Base-by-base conservation (phyloP, 2,113 vertebrate species). In the Boulengerochromis microlepis region DNA sequence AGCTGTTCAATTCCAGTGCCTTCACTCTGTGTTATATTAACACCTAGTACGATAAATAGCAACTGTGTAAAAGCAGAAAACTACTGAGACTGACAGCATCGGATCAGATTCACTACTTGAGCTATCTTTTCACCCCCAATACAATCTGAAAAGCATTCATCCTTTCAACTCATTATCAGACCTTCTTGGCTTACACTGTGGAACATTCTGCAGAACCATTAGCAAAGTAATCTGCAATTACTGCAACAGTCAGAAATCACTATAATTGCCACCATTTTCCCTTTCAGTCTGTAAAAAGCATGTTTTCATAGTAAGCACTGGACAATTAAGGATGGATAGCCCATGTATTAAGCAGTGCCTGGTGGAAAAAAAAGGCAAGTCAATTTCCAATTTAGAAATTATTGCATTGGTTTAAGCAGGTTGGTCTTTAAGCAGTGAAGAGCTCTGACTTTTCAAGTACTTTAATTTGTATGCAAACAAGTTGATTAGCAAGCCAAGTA, bases 381-480 rank as follows among this genome's bases (percentile, higher is more conserved):
- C 93, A 92, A 94, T 94, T 96, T 94, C 86, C 91, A 94, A 94
- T 95, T 94, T 94, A 86, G 82, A 84, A 89, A 92, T 91, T 83
- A 93, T 86, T 89, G 84, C 35, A 11, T 80, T 92, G 86, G 85
- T 93, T 93, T 88, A 94, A 93, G 92, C 86, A 87, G 91, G 93
- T 90, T 91, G 93, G 83, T 92, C 90, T 94, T 93, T 93, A 92
- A 94, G 91, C 80, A 90, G 83, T 74, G 85, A 93, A 90, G 88
- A 91, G 81, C 88, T 92, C 89, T 87, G 89, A 92, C 92, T 93
- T 94, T 93, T 93, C 91, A 95, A 95, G 93, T 78, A 93, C 87
- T 93, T 94, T 93, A 88, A 96, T 95, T 94, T 95, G 91, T 94
- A 95, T 95, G 92, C 93, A 95, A 96, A 94, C 93, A 95, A 95